These are phyloP conservation scores for Ciconia maguari DNA, from an alignment of 2,113 vertebrate species.

Conservation along the genomic window DNA sequence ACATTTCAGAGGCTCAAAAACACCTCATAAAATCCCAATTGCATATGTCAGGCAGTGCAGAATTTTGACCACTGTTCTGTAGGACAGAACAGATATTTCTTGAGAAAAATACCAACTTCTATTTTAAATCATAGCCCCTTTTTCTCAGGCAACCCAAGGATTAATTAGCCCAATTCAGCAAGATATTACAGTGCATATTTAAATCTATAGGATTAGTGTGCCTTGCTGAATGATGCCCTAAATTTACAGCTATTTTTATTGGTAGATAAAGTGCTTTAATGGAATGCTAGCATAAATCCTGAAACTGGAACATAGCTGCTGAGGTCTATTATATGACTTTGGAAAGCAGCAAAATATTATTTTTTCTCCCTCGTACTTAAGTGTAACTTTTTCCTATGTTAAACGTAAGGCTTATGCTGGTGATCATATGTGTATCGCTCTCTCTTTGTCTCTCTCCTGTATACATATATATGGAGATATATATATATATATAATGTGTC, in stretches of 20 bases:
- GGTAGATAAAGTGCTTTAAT: background rate
- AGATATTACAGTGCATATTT: conserved; percentile 2
- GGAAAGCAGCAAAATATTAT: background rate
- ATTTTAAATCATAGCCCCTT: background rate
- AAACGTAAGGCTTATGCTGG: background rate
- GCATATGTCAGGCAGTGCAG: background rate
- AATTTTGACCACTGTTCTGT: background rate
- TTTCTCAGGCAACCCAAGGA: background rate
- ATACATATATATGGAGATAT: accelerated
- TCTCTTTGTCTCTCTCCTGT: background rate
- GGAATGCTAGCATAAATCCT: background rate
- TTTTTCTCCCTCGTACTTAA: background rate
- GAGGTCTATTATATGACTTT: background rate
- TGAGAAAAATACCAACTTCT: background rate
- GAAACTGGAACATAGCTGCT: background rate
- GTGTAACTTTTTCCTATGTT: background rate
- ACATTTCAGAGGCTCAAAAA: background rate
- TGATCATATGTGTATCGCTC: background rate
- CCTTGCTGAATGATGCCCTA: background rate
- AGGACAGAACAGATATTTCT: background rate
- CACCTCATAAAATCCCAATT: background rate
- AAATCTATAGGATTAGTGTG: conserved; percentile 28
- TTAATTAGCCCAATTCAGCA: background rate
- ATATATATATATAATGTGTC: background rate
- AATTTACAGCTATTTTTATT: conserved; percentile 17